Evolutionary conservation across 2,888 invertebrate species (phyloP), one percentile per base, ranked within the genome.

Genomic region (Plebejus anna): DNA sequence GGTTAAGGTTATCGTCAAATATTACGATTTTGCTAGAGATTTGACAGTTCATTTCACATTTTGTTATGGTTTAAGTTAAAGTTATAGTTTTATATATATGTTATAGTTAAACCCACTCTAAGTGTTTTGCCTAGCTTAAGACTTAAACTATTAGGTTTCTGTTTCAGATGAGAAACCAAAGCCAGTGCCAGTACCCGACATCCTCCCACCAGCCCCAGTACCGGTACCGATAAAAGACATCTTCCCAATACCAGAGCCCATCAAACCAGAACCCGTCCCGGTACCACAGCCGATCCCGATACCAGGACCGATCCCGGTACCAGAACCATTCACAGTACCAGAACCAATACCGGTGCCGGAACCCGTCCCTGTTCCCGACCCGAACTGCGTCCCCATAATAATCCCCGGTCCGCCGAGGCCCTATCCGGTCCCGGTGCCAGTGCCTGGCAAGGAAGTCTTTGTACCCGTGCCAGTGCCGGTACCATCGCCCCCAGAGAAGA

Each of bases 371-470:
- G 59, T 75, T 13, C 75, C 75, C 22, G 38, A 22, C 22, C 59
- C 75, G 61, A 13, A 32, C 16, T 66, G 66, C 36, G 13, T 89
- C 51, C 89, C 88, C 55, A 81, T 86, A 47, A 76, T 87, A 2
- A 85, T 91, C 66, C 91, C 90, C 1, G 91, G 92, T 70, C 90
- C 90, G 3, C 85, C 87, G 4, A 89, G 90, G 75, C 90, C 90
- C 1, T 89, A 87, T 81, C 91, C 91, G 3, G 89, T 91, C 11
- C 91, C 84, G 2, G 82, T 84, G 0, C 84, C 84, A 0, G 82
- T 85, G 11, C 85, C 85, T 2, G 86, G 88, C n/a, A 87, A 86
- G 11, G 81, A 89, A 16, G 76, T 86, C 28, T 84, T 84, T 28
- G 80, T 84, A 32, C 84, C 88, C 0, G 86, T 91, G 0, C 90